Percentiles rank a stretch among this genome's conserved stretches.
Conservation (phyloP, 2,888 invertebrate genomes). For the Brachyptera putata region DNA sequence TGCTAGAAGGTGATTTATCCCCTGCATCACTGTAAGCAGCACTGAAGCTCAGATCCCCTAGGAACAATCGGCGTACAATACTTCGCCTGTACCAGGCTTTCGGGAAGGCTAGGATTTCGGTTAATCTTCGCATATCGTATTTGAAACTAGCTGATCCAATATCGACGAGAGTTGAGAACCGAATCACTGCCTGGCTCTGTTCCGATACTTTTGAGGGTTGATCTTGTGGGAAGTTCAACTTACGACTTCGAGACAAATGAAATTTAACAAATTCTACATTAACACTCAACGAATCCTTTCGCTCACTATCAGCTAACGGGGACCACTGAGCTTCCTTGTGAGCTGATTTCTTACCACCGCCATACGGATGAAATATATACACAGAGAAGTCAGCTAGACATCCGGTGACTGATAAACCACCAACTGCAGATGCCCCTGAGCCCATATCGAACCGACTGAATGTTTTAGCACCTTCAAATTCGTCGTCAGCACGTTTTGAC, state of each 20-base stretch:
- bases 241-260: constrained; percentile 86
- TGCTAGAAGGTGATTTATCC: constrained; percentile 38
- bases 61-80: constrained; percentile 85
- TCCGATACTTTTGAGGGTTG: constrained; percentile 51
- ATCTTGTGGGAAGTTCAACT: constrained; percentile 72
- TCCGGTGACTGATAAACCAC: constrained; percentile 90
- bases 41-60: constrained; percentile 79
- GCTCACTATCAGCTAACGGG: constrained; percentile 78
- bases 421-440: constrained; percentile 60
- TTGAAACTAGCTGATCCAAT: constrained; percentile 86
- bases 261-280: constrained; percentile 97
- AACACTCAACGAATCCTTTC: constrained; percentile 92
- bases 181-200: constrained; percentile 78
- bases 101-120: constrained; percentile 96
- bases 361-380: constrained; percentile 98
- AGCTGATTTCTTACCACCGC: constrained; percentile 75
- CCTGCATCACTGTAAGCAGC: constrained; percentile 47
- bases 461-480: not conserved
- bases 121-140: constrained; percentile 95
- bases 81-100: constrained; percentile 97
- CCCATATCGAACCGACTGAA: constrained; percentile 27
- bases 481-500: constrained; percentile 73
- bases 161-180: constrained; percentile 63
- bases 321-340: constrained; percentile 80
- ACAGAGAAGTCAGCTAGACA: constrained; percentile 96